phyloP scores from a whole-genome alignment of 2,113 vertebrate species.

The Hepsetus odoe region DNA sequence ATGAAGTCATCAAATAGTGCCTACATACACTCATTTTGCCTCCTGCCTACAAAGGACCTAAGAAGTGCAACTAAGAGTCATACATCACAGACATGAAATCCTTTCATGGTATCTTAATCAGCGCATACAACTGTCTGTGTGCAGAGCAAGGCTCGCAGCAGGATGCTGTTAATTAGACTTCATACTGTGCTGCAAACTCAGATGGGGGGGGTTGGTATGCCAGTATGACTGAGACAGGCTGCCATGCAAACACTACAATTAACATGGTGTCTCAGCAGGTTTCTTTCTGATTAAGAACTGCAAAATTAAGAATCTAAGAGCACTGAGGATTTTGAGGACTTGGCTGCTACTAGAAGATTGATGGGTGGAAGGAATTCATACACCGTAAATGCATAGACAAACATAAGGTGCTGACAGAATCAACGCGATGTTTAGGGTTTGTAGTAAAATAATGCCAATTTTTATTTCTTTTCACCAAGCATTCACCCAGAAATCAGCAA shows the following conservation, averaged over 20 bases:
- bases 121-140: background rate
- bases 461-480: no score
- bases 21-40: background rate
- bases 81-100: conserved; percentile 11
- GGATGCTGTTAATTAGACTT: conserved; percentile 48
- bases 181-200: conserved; percentile 32
- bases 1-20: background rate
- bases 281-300: conserved; percentile 24
- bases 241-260: conserved; percentile 39
- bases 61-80: conserved; percentile 16
- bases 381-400: no score
- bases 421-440: background rate
- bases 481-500: no score
- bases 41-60: conserved; percentile 13
- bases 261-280: conserved; percentile 15
- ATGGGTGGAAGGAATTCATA: background rate
- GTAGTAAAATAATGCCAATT: background rate
- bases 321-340: conserved; percentile 14
- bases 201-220: background rate
- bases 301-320: conserved; percentile 15
- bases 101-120: conserved; percentile 44
- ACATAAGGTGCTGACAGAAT: background rate
- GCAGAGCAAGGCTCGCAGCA: conserved; percentile 21
- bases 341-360: background rate
- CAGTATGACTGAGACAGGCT: conserved; percentile 16